phyloP scores from a whole-genome alignment of 2,797 vertebrate species.

The Paramormyrops hopkinsi region DNA sequence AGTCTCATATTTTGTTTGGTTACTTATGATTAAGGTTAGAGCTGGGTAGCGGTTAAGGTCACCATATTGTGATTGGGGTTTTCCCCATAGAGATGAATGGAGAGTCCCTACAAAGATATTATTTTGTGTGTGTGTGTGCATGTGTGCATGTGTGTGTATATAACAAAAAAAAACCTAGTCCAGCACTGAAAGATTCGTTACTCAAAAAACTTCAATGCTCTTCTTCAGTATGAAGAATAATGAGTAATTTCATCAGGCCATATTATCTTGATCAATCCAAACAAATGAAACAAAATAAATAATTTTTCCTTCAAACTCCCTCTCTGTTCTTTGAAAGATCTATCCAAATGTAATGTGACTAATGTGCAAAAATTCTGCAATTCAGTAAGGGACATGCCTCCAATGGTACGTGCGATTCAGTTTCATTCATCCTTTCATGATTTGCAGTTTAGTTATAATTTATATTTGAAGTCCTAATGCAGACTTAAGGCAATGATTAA shows the following conservation, averaged over 20 bases:
- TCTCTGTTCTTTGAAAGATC: not conserved
- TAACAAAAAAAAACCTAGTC: not conserved
- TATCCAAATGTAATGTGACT: not conserved
- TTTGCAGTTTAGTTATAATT: not conserved
- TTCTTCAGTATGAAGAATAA: not conserved
- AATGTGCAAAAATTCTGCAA: not conserved
- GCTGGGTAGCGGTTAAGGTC: not conserved
- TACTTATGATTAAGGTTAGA: not conserved
- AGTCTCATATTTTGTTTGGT: not conserved
- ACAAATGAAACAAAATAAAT: not conserved
- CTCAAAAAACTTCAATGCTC: not conserved
- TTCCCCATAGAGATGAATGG: not conserved
- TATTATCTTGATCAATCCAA: not conserved
- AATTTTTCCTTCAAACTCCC: not conserved
- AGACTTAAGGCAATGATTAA: not conserved
- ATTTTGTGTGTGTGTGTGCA: no score
- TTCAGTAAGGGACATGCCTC: not conserved
- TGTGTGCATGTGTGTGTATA: not conserved
- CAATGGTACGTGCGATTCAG: not conserved
- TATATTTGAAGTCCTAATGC: not conserved
- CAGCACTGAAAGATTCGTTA: not conserved
- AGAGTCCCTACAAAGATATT: no score
- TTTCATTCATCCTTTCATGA: not conserved
- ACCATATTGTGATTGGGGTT: not conserved
- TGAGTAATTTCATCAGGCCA: not conserved